Conservation (phyloP, 2,888 invertebrate genomes). For the Artemia sinica region DNA sequence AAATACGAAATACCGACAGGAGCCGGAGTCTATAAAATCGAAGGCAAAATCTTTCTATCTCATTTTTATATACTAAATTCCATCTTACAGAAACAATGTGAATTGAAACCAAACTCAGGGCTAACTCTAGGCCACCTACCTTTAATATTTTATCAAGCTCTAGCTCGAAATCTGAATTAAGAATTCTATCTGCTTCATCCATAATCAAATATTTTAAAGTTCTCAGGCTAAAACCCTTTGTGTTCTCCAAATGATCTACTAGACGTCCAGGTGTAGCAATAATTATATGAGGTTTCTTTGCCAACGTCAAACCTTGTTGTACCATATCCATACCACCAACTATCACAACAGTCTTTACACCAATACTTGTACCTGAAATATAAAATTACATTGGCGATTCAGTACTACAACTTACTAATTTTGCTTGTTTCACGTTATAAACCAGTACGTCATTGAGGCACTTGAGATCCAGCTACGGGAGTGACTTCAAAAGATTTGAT, state of each 20-base stretch:
- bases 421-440: not conserved
- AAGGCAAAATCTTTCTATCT: too few relatives aligned
- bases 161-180: constrained; percentile 97
- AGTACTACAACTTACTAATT: not conserved
- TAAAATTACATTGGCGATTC: not conserved
- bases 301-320: constrained; percentile 69
- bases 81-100: too few relatives aligned
- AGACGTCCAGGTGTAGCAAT: constrained; percentile 91
- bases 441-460: not conserved
- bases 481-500: not conserved
- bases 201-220: constrained; percentile 67
- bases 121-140: constrained; percentile 18
- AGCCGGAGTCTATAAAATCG: too few relatives aligned
- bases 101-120: too few relatives aligned
- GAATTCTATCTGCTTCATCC: constrained; percentile 38
- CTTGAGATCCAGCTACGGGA: not conserved
- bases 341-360: constrained; percentile 85
- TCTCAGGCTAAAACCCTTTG: constrained; percentile 85
- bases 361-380: constrained; percentile 56
- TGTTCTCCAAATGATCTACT: constrained; percentile 90
- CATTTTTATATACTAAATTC: too few relatives aligned
- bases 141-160: constrained; percentile 91
- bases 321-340: constrained; percentile 99
- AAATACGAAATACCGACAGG: too few relatives aligned
- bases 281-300: constrained; percentile 90